Base-by-base conservation (phyloP, 2,113 vertebrate genomes). In the Takifugu flavidus region DNA sequence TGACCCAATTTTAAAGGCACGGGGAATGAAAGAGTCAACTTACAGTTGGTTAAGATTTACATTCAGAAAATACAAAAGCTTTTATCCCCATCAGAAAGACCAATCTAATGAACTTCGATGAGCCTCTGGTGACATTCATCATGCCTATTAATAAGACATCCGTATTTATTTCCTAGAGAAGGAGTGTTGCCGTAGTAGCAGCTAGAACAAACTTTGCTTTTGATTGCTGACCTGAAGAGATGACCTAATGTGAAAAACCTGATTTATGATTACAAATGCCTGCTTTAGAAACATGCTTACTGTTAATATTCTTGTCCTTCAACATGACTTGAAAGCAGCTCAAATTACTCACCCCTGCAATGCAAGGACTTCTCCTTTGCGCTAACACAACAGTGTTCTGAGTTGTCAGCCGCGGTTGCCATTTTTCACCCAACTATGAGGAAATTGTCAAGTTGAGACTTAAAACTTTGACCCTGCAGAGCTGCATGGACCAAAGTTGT, bases 251-350 rank as follows among this genome's bases (percentile, higher is more conserved):
- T n/a, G 1, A 46, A 25, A 20, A 25, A 29, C 45, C 49, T 13
- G 50, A 55, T 39, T 29, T 49, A 57, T 57, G 4, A 65, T 64
- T 57, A 70, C 66, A 62, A 81, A 20, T 20, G 20, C 20, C 20
- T 20, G 20, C 20, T 20, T 20, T 20, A 20, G 20, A 20, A 20
- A 59, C 70, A 76, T 59, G 49, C 57, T 52, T 45, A 3, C 34
- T 25, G 59, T 49, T 57, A 45, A 66, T 70, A 70, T 86, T 85
- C 81, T 81, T 88, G 86, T 82, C 82, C 75, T 70, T 39, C 8
- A 39, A 39, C 34, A 74, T 69, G 79, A 64, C 70, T 65, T 28
- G 6, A 82, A 73, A 62, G 59, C 11, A 71, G 69, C 67, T 54
- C 15, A 54, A 49, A 49, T 56, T 62, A 39, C 59, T 60, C 59